These are phyloP conservation scores for Colletes collaris DNA, from an alignment of 2,888 invertebrate species.

Conservation along the genomic window DNA sequence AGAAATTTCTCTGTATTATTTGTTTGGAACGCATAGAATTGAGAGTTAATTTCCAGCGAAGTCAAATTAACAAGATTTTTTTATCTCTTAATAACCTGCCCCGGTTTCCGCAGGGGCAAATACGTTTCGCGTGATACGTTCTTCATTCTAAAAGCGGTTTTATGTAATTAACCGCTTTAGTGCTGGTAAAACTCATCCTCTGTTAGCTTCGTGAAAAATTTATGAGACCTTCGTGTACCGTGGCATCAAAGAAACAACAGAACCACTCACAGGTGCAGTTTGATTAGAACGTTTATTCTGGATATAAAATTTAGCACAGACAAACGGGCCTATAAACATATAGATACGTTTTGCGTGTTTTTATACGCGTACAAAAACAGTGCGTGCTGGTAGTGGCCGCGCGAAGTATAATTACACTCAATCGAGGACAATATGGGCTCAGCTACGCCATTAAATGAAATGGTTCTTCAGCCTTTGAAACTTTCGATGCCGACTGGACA, in stretches of 20 bases:
- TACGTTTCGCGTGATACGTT: background rate
- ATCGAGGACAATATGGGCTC: conserved; percentile 21
- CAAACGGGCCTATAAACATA: conserved; percentile 37
- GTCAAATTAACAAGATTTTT: background rate
- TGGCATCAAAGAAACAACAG: background rate
- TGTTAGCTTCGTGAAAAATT: conserved; percentile 5
- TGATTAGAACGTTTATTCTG: conserved; percentile 5
- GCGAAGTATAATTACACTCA: conserved; percentile 39
- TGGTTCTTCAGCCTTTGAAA: background rate
- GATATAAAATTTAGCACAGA: conserved; percentile 18
- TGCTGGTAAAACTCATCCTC: background rate
- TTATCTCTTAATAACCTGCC: background rate
- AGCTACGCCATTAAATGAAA: conserved; percentile 26
- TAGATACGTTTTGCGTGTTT: conserved; percentile 26
- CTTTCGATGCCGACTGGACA: too few relatives aligned
- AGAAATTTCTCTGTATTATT: too few relatives aligned
- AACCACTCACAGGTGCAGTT: conserved; percentile 13
- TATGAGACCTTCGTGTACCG: conserved; percentile 5
- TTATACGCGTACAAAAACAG: conserved; percentile 30
- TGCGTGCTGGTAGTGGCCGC: conserved; percentile 2
- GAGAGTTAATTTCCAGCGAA: background rate
- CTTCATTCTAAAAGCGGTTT: background rate
- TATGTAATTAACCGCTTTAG: background rate
- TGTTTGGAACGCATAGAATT: too few relatives aligned
- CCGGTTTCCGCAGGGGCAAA: background rate